phyloP scores from a whole-genome alignment of 2,113 vertebrate species.

The Porphyrio hochstetteri region DNA sequence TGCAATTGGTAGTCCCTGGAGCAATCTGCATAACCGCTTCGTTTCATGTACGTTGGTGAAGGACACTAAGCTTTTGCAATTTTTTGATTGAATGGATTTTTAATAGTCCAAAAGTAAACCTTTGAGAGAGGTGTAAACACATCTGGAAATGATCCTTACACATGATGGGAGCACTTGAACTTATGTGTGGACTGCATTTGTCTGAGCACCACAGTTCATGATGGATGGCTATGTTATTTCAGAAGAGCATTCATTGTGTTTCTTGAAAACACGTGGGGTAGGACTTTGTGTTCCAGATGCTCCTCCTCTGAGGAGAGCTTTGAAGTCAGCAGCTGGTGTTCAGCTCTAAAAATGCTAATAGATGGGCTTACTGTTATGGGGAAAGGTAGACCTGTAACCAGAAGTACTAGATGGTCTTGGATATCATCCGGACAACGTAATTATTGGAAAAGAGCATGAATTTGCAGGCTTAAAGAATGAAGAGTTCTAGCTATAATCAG shows the following conservation, averaged over 20 bases:
- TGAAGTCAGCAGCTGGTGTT: neutral
- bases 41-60: neutral
- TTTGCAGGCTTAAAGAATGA: neutral
- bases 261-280: rapidly evolving
- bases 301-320: neutral
- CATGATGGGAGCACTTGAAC: neutral
- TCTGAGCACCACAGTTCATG: neutral
- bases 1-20: neutral
- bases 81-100: neutral
- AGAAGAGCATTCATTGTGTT: neutral
- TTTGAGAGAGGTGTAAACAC: neutral
- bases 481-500: neutral
- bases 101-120: neutral
- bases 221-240: neutral
- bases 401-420: neutral
- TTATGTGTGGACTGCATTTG: neutral
- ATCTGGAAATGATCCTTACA: neutral
- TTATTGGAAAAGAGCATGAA: neutral
- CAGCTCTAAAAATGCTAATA: neutral
- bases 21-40: neutral
- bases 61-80: neutral
- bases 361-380: neutral
- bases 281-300: neutral
- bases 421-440: neutral
- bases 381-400: neutral